A percentile compares a stretch with the other conserved stretches of the same genome.
Evolutionary conservation across 2,113 vertebrate species (phyloP).

Genomic region (Lepisosteus osseus): DNA sequence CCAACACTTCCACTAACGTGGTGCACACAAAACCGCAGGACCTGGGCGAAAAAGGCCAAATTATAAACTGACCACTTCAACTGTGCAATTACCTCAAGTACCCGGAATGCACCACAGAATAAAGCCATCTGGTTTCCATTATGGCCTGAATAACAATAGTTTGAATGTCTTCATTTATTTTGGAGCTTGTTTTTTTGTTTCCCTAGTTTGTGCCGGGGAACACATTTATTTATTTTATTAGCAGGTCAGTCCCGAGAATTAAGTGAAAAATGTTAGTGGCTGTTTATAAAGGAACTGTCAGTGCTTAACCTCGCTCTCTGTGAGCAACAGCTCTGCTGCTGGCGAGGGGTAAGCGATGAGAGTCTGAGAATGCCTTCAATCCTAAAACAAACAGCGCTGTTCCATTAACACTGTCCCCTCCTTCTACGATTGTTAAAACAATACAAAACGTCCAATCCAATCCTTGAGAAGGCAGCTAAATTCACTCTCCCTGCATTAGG

Average conservation of each 20-base stretch:
- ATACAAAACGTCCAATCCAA: not conserved
- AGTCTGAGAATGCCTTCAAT: constrained; percentile 7
- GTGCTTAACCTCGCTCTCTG: not conserved
- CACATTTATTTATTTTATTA: constrained; percentile 68
- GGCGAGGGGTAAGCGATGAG: not conserved
- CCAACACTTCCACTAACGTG: too few species aligned
- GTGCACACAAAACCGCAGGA: too few species aligned
- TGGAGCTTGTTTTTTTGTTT: constrained; percentile 63
- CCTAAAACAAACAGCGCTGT: not conserved
- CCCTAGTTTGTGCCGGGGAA: constrained; percentile 71
- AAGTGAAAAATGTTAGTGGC: constrained; percentile 46
- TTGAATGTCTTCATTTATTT: constrained; percentile 73
- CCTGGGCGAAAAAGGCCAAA: constrained; percentile 24
- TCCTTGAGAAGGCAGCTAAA: too few species aligned
- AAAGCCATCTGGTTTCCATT: constrained; percentile 86
- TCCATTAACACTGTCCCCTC: not conserved
- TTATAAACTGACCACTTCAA: constrained; percentile 37
- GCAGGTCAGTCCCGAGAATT: constrained; percentile 54
- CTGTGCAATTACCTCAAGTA: constrained; percentile 81
- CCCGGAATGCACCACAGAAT: constrained; percentile 74
- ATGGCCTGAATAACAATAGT: constrained; percentile 71
- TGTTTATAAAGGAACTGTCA: constrained; percentile 33
- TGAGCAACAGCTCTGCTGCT: not conserved
- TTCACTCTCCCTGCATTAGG: not conserved
- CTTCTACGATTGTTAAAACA: not conserved